Base-by-base conservation (phyloP, 2,797 vertebrate genomes). In the Aulostomus chinensis region DNA sequence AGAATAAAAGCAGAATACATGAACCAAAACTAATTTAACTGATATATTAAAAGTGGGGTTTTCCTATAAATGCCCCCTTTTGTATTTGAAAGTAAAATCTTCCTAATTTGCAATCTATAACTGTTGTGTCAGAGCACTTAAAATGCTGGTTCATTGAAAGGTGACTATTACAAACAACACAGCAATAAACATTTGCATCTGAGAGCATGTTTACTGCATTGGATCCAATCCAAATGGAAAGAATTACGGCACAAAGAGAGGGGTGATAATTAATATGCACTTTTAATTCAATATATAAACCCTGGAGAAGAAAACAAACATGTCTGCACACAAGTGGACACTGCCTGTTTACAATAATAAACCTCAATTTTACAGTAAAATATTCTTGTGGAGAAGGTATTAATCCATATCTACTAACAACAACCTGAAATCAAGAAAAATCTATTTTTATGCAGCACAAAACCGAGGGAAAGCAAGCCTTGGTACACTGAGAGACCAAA, bases 71-170 rank as follows among this genome's bases (percentile, higher is more conserved):
- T 54, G 30, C n/a, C n/a, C n/a, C 18, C 25, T 18, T 15, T 21
- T 55, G 28, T 18, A 47, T 56, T 87, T 86, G n/a, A 88, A 85
- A 41, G 59, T 82, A 85, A 92, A 58, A 63, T 36, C 54, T 38
- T 36, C 12, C 30, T 46, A 31, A 71, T 73, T 50, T 81, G 21
- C 18, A 53, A 55, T 54, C 50, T 60, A 7, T 70, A 69, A 68
- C 35, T 64, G 58, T 50, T 71, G 49, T 73, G 38, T 67, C 52
- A 62, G 20, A 73, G 69, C 59, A 48, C 55, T 55, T 73, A 73
- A 77, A 81, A 59, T 45, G 49, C 62, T 59, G 66, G 73, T 77
- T 75, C 63, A 71, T 31, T 71, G 41, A 74, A 61, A 63, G 68
- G 74, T 78, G 76, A 76, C 77, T 29, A 78, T 78, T 81, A 80